A percentile compares a stretch with the other conserved stretches of the same genome.
Conservation (phyloP, 2,888 invertebrate species). For the Muscina levida region DNA sequence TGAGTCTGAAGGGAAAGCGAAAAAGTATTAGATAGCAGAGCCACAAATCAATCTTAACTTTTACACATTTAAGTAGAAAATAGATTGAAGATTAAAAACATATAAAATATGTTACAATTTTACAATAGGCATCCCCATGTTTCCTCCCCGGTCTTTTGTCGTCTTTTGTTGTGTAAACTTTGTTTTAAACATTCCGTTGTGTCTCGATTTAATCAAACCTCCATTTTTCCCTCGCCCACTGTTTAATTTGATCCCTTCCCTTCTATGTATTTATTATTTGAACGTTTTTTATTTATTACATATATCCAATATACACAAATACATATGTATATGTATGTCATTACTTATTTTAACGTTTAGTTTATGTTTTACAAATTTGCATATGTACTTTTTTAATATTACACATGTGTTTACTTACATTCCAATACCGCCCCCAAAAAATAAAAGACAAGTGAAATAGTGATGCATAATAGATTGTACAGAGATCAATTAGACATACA, state of each 20-base stretch:
- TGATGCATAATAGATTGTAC: conserved; percentile 24
- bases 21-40: conserved; percentile 23
- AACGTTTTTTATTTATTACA: too few relatives aligned
- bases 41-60: conserved; percentile 9
- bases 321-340: conserved; percentile 23
- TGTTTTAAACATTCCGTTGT: conserved; percentile 16
- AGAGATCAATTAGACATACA: conserved; percentile 15
- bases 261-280: too few relatives aligned
- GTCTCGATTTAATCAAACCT: background rate
- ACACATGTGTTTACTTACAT: conserved; percentile 16
- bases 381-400: conserved; percentile 29
- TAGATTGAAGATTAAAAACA: background rate
- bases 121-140: too few relatives aligned
- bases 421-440: background rate
- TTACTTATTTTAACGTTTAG: conserved; percentile 3
- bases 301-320: conserved; percentile 3
- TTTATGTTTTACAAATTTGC: conserved; percentile 21
- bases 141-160: background rate
- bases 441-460: conserved; percentile 4
- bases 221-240: background rate
- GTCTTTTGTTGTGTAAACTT: conserved; percentile 29
- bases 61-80: conserved; percentile 32
- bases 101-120: conserved; percentile 37
- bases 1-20: background rate
- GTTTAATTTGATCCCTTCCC: background rate